These are phyloP conservation scores for Cassiopea xamachana DNA, from an alignment of 30 jellyfish, hydroid and myxozoan species.

Conservation along the genomic window DNA sequence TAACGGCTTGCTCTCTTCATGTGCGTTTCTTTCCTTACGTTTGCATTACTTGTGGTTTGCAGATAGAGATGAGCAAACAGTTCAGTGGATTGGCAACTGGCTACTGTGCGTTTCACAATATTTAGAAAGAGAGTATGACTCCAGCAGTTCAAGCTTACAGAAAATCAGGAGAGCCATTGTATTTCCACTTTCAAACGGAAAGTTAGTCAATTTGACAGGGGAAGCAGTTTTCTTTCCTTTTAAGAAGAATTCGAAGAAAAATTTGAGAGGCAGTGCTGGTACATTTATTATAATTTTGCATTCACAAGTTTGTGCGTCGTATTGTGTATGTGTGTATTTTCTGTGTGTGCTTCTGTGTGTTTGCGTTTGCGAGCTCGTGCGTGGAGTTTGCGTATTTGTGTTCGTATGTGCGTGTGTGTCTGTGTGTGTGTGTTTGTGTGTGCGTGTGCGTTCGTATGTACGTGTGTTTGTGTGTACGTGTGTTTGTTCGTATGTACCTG, in stretches of 20 bases:
- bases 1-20: no score
- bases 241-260: not conserved
- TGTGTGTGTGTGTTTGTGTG: not conserved
- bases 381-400: not conserved
- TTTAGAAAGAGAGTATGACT: constrained; percentile 62
- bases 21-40: no score
- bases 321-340: not conserved
- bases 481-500: no score
- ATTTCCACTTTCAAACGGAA: constrained; percentile 71
- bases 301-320: not conserved
- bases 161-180: constrained; percentile 39
- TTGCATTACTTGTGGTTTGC: not conserved
- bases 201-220: constrained; percentile 44
- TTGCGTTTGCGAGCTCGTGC: not conserved
- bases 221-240: constrained; percentile 77
- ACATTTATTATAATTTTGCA: no score
- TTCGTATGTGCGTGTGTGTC: not conserved
- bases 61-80: constrained; percentile 26
- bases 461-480: not conserved
- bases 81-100: constrained; percentile 94
- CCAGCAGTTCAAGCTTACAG: constrained; percentile 68
- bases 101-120: constrained; percentile 57
- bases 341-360: not conserved
- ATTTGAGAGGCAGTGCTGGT: not conserved
- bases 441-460: not conserved